A percentile compares a stretch with the other conserved stretches of the same genome.
Conservation (phyloP, 2,113 vertebrate species). For the Pseudois nayaur region DNA sequence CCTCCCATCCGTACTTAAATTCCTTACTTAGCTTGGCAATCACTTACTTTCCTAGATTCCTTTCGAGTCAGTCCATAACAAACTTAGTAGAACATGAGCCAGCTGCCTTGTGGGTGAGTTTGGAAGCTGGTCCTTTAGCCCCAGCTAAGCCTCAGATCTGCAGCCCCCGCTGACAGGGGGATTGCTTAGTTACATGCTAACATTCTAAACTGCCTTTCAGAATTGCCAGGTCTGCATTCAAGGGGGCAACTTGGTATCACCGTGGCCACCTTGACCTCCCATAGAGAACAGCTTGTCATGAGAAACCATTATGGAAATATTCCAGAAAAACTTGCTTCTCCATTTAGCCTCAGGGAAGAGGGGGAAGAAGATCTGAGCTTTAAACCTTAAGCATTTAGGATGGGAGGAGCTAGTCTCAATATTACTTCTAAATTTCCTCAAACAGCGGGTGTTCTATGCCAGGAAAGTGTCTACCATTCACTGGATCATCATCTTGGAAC, state of each 20-base stretch:
- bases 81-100: neutral
- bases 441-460: neutral
- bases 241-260: neutral
- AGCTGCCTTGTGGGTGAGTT: neutral
- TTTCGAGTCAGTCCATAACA: neutral
- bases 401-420: neutral
- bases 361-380: neutral
- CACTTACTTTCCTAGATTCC: neutral
- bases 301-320: neutral
- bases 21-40: neutral
- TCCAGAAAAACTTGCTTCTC: neutral
- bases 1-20: neutral
- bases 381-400: neutral
- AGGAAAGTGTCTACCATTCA: neutral
- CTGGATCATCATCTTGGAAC: slow-evolving; percentile 38
- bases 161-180: neutral
- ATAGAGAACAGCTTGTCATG: neutral
- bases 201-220: neutral
- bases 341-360: neutral
- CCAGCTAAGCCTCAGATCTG: neutral
- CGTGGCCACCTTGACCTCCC: neutral
- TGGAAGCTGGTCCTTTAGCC: neutral
- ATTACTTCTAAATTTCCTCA: neutral
- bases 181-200: neutral
- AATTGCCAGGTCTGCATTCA: neutral